Evolutionary conservation across 2,888 invertebrate genomes (phyloP).

Genomic region (Odontothrips loti): DNA sequence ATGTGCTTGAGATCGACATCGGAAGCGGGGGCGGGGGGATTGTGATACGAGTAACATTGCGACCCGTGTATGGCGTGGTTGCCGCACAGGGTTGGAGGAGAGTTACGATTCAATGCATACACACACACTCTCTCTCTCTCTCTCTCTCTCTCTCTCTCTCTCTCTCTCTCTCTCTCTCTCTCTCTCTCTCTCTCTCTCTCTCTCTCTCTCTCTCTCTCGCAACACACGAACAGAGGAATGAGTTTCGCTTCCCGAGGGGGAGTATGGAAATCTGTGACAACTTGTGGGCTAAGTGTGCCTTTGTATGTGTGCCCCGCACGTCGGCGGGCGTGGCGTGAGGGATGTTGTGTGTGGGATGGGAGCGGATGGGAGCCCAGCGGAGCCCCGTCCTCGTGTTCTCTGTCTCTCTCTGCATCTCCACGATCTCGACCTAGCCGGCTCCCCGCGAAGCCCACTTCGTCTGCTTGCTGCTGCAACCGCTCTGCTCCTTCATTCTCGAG

Average conservation of each 20-base stretch:
- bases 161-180: not conserved
- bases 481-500: too few species aligned
- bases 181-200: not conserved
- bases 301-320: not conserved
- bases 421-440: not conserved
- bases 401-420: not conserved
- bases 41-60: too few species aligned
- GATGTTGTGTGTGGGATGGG: not conserved
- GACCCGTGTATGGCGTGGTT: too few species aligned
- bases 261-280: constrained; percentile 25
- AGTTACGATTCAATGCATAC: not conserved
- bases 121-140: not conserved
- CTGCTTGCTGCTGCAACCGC: too few species aligned
- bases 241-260: not conserved
- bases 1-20: not conserved
- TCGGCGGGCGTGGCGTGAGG: not conserved
- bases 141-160: not conserved
- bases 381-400: not conserved
- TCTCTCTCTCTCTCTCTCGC: not conserved
- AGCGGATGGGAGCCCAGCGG: not conserved
- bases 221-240: not conserved
- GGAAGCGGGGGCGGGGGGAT: not conserved
- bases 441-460: not conserved
- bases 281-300: constrained; percentile 22
- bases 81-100: too few species aligned